phyloP scores from a whole-genome alignment of 2,113 vertebrate genomes.

The Mastomys coucha region DNA sequence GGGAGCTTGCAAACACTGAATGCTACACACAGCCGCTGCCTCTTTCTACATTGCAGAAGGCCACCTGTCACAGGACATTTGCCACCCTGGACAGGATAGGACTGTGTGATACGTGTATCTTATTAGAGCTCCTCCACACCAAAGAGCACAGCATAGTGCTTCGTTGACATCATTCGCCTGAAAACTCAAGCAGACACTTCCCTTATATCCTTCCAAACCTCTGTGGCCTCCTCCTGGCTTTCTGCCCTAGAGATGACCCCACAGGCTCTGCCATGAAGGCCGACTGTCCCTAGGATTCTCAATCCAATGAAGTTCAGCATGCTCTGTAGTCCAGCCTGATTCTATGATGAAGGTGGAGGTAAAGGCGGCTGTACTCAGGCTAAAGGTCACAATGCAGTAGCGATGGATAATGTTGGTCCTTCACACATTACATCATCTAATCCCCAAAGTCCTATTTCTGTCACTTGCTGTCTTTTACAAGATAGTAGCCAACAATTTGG shows the following conservation, averaged over 20 bases:
- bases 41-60: background rate
- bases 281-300: background rate
- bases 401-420: background rate
- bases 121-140: rapidly evolving
- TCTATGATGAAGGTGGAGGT: rapidly evolving
- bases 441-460: background rate
- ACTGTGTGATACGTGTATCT: rapidly evolving
- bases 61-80: background rate
- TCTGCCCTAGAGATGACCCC: background rate
- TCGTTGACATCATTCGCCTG: background rate
- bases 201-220: background rate
- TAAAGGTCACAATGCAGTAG: background rate
- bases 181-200: background rate
- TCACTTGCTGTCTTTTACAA: too few species aligned
- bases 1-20: rapidly evolving
- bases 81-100: background rate
- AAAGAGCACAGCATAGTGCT: rapidly evolving
- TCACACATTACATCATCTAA: background rate
- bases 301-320: rapidly evolving
- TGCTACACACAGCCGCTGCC: too few species aligned
- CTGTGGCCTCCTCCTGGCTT: background rate
- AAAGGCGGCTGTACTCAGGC: too few species aligned
- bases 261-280: background rate
- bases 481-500: too few species aligned
- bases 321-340: too few species aligned